Evolutionary conservation across 2,113 vertebrate genomes (phyloP), one percentile per base, ranked within the genome.

Genomic region (Gnathonemus longibarbis): DNA sequence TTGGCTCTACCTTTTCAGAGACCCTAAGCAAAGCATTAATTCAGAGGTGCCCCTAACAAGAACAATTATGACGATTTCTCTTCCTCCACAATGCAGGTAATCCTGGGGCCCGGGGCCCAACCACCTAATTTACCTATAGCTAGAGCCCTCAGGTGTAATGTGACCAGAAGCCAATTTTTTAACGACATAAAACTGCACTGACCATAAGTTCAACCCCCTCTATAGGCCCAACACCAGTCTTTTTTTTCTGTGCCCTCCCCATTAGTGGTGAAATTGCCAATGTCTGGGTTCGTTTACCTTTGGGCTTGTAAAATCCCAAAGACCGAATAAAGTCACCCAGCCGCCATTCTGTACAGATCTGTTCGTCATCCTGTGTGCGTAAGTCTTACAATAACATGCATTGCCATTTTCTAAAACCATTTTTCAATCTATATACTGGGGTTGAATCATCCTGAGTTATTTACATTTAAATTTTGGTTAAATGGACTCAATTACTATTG

Each of bases 401-500:
- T 39, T 77, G 11, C 13, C 11, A 42, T 80, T 80, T 80, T 42
- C 35, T 19, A 80, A 80, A 80, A 80, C 35, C 35, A 77, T 77
- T 77, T 74, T 8, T 39, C 31, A 39, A 77, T 80, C 4, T 80
- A 17, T 80, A 80, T 80, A 42, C 74, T 35, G 35, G 74, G 35
- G 35, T 31, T 39, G 31, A 77, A 39, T 39, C 31, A 74, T 39
- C 10, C 35, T 39, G 3, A 84, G 24, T 24, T 84, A 24, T 48
- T 46, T 48, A n/a, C 8, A n/a, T 53, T 19, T 31, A 46, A 94
- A 93, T 94, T 96, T 94, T 94, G 93, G 93, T 95, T 95, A 94
- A 95, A 95, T 95, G 93, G 94, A 95, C 95, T 95, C 91, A 93
- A 94, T 94, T 94, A 92, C 90, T 95, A 95, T 96, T 93, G 95